Evolutionary conservation across 2,797 vertebrate genomes (phyloP), one percentile per base, ranked within the genome.

Genomic region (Vespertilio murinus): DNA sequence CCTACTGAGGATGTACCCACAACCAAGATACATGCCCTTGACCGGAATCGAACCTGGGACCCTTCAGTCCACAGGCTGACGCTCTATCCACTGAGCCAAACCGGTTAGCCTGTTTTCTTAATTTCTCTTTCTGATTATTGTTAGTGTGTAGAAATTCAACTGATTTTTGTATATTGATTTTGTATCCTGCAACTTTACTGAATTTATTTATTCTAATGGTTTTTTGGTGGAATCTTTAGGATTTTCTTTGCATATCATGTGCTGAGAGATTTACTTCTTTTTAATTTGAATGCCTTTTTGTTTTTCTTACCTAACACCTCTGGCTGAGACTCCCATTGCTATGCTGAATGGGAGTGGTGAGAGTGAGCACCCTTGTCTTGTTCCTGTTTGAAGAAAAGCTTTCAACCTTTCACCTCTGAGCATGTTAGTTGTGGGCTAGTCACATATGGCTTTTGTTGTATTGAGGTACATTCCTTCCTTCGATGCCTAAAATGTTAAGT

Each of bases 111-210:
- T 33, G 18, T 56, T 59, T 56, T 92, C 49, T 85, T 92, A 69
- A 54, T 83, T 83, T 91, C 25, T 85, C 73, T 92, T 69, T 85
- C 23, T 78, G 61, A 83, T 91, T 91, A 14, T 52, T 74, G 8
- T 65, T 49, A 82, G 28, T 40, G 14, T 70, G 20, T 45, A 79
- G 49, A 22, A 54, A 56, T 56, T 12, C 7, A 70, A 10, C 16
- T 80, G n/a, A 70, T 52, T 65, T 73, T 91, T 52, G 3, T 74
- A 65, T 70, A 71, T 71, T 81, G 11, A 59, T 61, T 90, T 90
- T 64, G 54, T 81, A 40, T 81, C 18, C 42, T 82, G 25, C 25
- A 82, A 64, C 69, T 82, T 73, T 73, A 90, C 5, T 61, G 35
- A 49, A 90, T 81, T 90, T 80, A 28, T 47, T 90, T 90, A 73